A percentile compares a stretch with the other conserved stretches of the same genome.
phyloP scores from a whole-genome alignment of 92 coral and sea anemone genomes.

The Virgularia gustaviana region DNA sequence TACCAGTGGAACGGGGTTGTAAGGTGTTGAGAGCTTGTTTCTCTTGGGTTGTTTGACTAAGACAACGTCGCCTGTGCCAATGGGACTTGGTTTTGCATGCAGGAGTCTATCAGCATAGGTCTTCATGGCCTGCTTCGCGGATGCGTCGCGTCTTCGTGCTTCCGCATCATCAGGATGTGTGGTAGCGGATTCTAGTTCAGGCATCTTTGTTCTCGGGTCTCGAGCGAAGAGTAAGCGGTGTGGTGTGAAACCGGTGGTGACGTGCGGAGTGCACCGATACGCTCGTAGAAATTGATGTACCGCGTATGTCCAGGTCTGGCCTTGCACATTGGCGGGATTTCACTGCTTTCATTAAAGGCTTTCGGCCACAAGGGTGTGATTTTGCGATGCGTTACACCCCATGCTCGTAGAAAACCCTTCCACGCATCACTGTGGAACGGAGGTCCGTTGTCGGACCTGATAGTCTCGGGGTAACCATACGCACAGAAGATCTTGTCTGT shows the following conservation, averaged over 20 bases:
- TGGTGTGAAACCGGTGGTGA: conserved; percentile 28
- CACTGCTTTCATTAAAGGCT: too few species aligned
- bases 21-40: conserved; percentile 38
- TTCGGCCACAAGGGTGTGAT: conserved; percentile 10
- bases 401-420: conserved; percentile 14
- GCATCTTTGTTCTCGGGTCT: conserved; percentile 37
- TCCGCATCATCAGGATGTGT: conserved; percentile 36
- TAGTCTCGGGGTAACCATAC: conserved; percentile 23
- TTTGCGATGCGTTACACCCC: conserved; percentile 19
- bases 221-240: conserved; percentile 31
- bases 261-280: conserved; percentile 38
- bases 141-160: conserved; percentile 25
- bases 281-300: conserved; percentile 35
- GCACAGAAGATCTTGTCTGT: conserved; percentile 22
- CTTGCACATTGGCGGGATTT: conserved; percentile 37
- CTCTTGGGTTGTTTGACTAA: conserved; percentile 25
- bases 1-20: conserved; percentile 34
- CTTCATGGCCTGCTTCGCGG: conserved; percentile 35
- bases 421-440: conserved; percentile 41
- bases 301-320: conserved; percentile 2
- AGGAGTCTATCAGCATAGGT: conserved; percentile 21
- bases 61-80: not conserved
- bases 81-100: conserved; percentile 6
- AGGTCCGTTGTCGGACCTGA: conserved; percentile 46
- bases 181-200: conserved; percentile 11